Percentiles rank a stretch among this genome's conserved stretches.
Evolutionary conservation across 2,888 invertebrate genomes (phyloP).

Genomic region (Dilophus febrilis): DNA sequence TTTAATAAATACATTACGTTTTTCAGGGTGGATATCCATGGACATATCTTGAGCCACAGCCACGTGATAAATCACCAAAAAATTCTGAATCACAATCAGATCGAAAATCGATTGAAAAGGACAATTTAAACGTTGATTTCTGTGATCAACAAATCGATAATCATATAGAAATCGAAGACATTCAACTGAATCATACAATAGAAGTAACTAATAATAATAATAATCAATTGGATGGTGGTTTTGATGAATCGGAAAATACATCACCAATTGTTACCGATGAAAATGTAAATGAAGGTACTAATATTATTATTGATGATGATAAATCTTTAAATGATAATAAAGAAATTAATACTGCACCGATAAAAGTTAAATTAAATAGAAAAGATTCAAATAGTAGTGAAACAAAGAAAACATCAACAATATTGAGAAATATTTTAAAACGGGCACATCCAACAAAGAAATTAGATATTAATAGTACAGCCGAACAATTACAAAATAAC

Average conservation of each 20-base stretch:
- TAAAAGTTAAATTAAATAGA: not conserved
- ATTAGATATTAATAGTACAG: constrained; percentile 18
- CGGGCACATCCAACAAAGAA: constrained; percentile 30
- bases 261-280: constrained; percentile 13
- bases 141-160: too few species aligned
- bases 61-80: constrained; percentile 10
- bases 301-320: constrained; percentile 1
- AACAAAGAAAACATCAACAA: constrained; percentile 19
- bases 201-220: too few species aligned
- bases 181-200: too few species aligned
- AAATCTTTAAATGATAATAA: not conserved
- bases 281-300: not conserved
- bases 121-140: too few species aligned
- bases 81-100: not conserved
- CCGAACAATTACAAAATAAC: not conserved
- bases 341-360: too few species aligned
- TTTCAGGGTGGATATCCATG: constrained; percentile 57
- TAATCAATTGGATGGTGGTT: too few species aligned
- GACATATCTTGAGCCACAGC: constrained; percentile 43
- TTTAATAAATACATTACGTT: not conserved
- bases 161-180: not conserved
- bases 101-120: not conserved
- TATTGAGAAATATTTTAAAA: constrained; percentile 38
- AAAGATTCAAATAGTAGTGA: not conserved
- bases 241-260: constrained; percentile 11